phyloP scores from a whole-genome alignment of 2,797 vertebrate species.

The Lacerta agilis region DNA sequence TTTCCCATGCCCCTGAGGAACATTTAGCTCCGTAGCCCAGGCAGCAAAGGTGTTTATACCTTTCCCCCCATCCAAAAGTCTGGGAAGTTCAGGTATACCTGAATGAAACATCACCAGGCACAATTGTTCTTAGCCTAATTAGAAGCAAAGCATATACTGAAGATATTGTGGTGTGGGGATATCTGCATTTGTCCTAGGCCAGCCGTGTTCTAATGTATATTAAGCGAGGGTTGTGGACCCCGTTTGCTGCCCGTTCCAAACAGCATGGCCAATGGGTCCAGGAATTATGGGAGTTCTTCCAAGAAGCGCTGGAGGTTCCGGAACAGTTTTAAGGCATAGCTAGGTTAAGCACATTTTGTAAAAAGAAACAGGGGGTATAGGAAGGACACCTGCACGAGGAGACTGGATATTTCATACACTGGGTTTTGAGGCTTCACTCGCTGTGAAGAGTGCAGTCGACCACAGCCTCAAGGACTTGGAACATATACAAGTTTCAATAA shows the following conservation, averaged over 20 bases:
- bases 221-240: neutral
- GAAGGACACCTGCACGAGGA: neutral
- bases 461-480: neutral
- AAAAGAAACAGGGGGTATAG: neutral
- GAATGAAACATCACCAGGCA: neutral
- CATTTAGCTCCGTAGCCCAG: no score
- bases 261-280: no score
- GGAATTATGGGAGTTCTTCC: no score
- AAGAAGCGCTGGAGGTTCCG: neutral
- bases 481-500: neutral
- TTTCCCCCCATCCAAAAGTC: neutral
- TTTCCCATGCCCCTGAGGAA: neutral
- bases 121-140: neutral
- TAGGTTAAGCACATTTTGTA: neutral
- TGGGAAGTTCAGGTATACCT: neutral
- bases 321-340: neutral
- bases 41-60: no score
- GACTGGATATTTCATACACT: neutral
- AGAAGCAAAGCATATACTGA: no score
- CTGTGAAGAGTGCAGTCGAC: neutral
- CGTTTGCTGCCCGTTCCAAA: no score
- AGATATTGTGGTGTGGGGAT: neutral
- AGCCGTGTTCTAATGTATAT: neutral
- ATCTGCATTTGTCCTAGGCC: neutral
- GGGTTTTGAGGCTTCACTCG: neutral